These are phyloP conservation scores for Phrixothrix hirtus DNA, from an alignment of 2,888 invertebrate genomes.

Conservation along the genomic window DNA sequence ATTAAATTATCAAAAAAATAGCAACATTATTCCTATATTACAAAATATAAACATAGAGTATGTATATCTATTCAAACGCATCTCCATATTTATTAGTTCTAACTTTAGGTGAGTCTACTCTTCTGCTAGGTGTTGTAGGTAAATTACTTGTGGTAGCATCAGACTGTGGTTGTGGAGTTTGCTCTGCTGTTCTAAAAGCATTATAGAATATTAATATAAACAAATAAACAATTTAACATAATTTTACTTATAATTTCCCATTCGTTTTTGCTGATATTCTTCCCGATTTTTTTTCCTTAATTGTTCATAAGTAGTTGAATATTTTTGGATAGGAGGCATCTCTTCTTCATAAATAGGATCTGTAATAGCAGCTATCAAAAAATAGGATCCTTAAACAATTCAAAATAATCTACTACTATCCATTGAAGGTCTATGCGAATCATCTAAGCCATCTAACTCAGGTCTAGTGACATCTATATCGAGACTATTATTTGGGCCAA, in stretches of 20 bases:
- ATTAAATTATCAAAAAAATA: background rate
- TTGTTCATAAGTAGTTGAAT: slow-evolving; percentile 70
- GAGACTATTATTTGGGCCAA: slow-evolving; percentile 56
- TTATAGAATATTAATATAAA: background rate
- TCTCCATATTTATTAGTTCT: slow-evolving; percentile 46
- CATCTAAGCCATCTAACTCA: slow-evolving; percentile 62
- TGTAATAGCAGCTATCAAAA: slow-evolving; percentile 4
- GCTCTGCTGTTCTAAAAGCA: slow-evolving; percentile 2
- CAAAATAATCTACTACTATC: slow-evolving; percentile 55
- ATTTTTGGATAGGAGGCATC: slow-evolving; percentile 56
- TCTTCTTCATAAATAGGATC: slow-evolving; percentile 57
- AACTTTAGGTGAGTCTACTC: slow-evolving; percentile 15
- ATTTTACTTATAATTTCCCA: slow-evolving; percentile 42
- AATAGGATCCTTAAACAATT: no score
- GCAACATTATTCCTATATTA: background rate
- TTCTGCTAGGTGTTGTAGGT: slow-evolving; percentile 9
- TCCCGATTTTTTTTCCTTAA: slow-evolving; percentile 71
- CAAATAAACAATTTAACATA: background rate
- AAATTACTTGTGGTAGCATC: slow-evolving; percentile 6
- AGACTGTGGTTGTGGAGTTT: slow-evolving; percentile 20
- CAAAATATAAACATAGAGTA: no score
- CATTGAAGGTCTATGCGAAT: slow-evolving; percentile 60
- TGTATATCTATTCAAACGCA: slow-evolving; percentile 38
- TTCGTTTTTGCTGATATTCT: slow-evolving; percentile 58
- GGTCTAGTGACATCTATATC: slow-evolving; percentile 70